Percentiles rank a stretch among this genome's conserved stretches.
Conservation (phyloP, 2,888 invertebrate species). For the Eulithis testata region DNA sequence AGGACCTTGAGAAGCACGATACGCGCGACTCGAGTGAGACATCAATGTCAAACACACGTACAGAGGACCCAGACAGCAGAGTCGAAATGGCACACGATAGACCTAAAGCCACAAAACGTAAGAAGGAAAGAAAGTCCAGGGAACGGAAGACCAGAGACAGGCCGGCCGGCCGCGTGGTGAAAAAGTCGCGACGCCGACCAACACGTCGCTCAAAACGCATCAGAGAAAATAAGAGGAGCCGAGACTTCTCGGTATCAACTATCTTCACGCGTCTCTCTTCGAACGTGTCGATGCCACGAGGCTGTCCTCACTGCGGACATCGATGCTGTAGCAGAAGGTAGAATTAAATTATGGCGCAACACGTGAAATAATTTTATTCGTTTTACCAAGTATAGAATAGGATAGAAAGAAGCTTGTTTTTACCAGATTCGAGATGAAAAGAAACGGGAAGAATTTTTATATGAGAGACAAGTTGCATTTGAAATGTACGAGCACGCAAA, state of each 20-base stretch:
- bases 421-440: constrained; percentile 28
- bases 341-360: constrained; percentile 32
- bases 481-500: constrained; percentile 23
- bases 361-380: constrained; percentile 4
- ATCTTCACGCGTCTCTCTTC: constrained; percentile 55
- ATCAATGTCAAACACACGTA: constrained; percentile 46
- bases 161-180: constrained; percentile 51
- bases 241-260: constrained; percentile 51
- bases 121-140: constrained; percentile 39
- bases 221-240: constrained; percentile 39
- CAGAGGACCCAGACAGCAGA: constrained; percentile 43
- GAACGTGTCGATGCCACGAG: constrained; percentile 34
- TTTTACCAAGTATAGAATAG: constrained; percentile 17
- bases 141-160: constrained; percentile 43
- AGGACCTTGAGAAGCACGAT: constrained; percentile 40
- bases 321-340: constrained; percentile 69
- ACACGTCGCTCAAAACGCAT: constrained; percentile 41
- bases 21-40: constrained; percentile 47
- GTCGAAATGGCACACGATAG: constrained; percentile 45
- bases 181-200: constrained; percentile 41
- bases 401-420: constrained; percentile 29
- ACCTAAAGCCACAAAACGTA: constrained; percentile 36
- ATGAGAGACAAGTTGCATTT: constrained; percentile 15
- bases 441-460: constrained; percentile 12
- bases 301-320: constrained; percentile 61